Conservation (phyloP, 2,888 invertebrate species). For the Epirrhoe alternata region DNA sequence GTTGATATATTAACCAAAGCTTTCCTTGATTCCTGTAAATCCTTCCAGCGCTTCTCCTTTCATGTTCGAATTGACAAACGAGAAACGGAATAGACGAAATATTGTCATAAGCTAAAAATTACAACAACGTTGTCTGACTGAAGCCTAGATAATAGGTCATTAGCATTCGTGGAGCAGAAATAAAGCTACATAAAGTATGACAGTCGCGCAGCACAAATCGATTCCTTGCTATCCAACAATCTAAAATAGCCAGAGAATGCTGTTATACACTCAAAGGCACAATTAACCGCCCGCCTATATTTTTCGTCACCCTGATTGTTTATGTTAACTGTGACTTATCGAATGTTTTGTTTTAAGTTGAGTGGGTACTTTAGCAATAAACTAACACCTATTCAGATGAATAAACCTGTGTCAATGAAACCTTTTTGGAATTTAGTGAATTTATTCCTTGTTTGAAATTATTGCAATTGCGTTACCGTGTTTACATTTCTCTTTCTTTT, state of each 20-base stretch:
- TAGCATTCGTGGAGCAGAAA: conserved; percentile 27
- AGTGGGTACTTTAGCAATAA: no score
- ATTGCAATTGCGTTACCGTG: no score
- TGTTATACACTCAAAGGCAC: no score
- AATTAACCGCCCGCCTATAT: no score
- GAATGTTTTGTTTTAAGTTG: no score
- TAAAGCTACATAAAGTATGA: conserved; percentile 18
- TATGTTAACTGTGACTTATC: no score
- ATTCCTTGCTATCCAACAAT: conserved; percentile 17
- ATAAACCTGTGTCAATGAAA: no score
- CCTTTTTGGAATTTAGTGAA: no score
- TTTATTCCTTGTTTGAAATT: no score
- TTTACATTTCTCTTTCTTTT: no score
- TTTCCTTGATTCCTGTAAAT: not conserved
- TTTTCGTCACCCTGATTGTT: no score
- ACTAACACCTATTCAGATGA: no score
- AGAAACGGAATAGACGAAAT: conserved; percentile 2
- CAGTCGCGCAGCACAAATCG: conserved; percentile 25
- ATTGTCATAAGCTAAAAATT: not conserved
- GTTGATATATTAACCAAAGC: not conserved
- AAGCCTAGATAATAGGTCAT: conserved; percentile 22
- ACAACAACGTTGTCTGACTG: conserved; percentile 16
- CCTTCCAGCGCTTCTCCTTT: not conserved
- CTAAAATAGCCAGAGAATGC: conserved; percentile 21
- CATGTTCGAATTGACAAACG: not conserved